These are phyloP conservation scores for Mantis religiosa DNA, from an alignment of 2,888 invertebrate genomes.

Conservation along the genomic window DNA sequence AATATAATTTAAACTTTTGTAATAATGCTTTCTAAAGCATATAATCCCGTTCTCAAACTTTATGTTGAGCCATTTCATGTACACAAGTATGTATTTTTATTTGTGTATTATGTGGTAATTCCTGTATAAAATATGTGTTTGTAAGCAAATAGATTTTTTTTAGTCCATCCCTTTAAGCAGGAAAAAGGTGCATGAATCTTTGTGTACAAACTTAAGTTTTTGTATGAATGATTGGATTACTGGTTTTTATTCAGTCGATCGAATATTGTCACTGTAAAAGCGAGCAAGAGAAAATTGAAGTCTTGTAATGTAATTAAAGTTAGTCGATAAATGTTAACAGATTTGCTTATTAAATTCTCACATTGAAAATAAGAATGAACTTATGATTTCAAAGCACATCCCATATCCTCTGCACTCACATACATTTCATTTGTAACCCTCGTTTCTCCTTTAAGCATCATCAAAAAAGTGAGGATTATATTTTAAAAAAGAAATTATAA, in stretches of 20 bases:
- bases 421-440: background rate
- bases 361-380: background rate
- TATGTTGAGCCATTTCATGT: background rate
- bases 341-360: slow-evolving; percentile 31
- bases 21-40: background rate
- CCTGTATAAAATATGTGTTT: background rate
- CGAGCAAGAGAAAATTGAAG: background rate
- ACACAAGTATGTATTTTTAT: background rate
- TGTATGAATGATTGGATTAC: background rate
- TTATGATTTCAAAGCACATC: background rate
- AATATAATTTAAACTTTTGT: background rate
- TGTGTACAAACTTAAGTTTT: background rate
- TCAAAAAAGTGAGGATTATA: too few species aligned
- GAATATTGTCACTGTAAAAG: background rate
- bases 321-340: slow-evolving; percentile 25
- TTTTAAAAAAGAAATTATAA: too few species aligned
- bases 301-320: slow-evolving; percentile 16
- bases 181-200: slow-evolving; percentile 11
- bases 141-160: background rate
- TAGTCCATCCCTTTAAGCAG: background rate
- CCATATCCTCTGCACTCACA: background rate
- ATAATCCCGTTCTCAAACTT: background rate
- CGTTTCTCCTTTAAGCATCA: background rate
- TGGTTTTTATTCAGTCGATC: background rate
- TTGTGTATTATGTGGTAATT: background rate